These are phyloP conservation scores for Poecilia picta DNA, from an alignment of 2,797 vertebrate genomes.

Conservation along the genomic window DNA sequence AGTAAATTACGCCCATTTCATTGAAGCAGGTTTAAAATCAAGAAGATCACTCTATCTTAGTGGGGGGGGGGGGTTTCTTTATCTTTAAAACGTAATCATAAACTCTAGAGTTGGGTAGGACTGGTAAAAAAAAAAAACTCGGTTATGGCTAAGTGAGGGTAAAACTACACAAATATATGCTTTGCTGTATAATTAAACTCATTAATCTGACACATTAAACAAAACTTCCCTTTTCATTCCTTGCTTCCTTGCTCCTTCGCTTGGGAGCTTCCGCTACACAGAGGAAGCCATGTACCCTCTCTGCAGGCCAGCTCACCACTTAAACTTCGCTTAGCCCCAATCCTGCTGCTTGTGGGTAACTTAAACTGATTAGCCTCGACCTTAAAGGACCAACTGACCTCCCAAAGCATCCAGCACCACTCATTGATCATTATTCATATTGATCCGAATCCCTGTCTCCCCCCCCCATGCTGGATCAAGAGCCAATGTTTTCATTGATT, in stretches of 20 bases:
- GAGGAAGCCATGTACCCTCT: conserved; percentile 41
- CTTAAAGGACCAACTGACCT: conserved; percentile 68
- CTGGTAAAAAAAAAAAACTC: background rate
- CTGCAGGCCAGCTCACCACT: conserved; percentile 67
- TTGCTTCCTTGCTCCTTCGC: conserved; percentile 18
- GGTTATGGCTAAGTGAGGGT: conserved; percentile 5
- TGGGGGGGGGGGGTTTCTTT: background rate
- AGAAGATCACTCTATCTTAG: background rate
- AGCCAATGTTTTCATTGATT: conserved; percentile 76
- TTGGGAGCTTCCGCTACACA: conserved; percentile 38
- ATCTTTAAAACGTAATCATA: background rate
- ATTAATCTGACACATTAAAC: conserved; percentile 33
- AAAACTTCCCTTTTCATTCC: conserved; percentile 23
- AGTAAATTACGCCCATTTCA: conserved; percentile 10
- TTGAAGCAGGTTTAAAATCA: background rate
- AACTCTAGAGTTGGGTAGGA: background rate
- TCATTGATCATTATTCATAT: conserved; percentile 83
- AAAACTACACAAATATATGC: background rate
- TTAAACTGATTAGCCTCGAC: conserved; percentile 83
- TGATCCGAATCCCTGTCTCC: conserved; percentile 57
- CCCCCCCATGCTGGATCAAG: conserved; percentile 68
- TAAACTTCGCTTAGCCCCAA: conserved; percentile 74
- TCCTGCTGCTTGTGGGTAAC: conserved; percentile 68
- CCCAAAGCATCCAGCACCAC: conserved; percentile 74
- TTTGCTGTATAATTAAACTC: conserved; percentile 22